Evolutionary conservation across 2,113 vertebrate species (phyloP).

Genomic region (Polypterus bichir): DNA sequence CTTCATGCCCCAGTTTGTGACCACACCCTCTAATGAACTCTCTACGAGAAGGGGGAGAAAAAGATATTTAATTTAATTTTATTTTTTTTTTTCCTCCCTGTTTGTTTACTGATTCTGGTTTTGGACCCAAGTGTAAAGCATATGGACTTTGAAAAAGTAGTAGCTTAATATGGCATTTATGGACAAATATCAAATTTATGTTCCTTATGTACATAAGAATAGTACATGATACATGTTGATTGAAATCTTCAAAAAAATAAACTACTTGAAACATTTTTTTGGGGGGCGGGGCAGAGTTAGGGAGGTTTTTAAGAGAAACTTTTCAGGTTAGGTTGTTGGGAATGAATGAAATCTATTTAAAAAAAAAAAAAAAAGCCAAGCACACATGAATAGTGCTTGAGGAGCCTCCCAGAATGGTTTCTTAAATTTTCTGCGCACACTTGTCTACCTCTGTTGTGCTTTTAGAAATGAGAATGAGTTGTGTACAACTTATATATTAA

Average conservation of each 20-base stretch:
- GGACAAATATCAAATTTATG: too few species aligned
- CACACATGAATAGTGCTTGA: not conserved
- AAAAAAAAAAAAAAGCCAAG: not conserved
- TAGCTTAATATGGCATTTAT: too few species aligned
- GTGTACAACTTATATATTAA: not conserved
- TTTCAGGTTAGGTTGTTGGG: too few species aligned
- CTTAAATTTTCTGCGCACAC: not conserved
- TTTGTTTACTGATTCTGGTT: not conserved
- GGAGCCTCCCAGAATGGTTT: not conserved
- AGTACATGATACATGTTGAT: too few species aligned
- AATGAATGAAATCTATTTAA: not conserved
- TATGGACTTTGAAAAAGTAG: too few species aligned
- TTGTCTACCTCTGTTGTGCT: constrained; percentile 1
- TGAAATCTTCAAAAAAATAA: too few species aligned
- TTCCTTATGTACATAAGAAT: too few species aligned
- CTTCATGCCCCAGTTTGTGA: not conserved
- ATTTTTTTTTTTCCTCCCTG: not conserved
- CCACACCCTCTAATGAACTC: not conserved
- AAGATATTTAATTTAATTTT: not conserved
- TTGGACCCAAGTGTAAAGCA: too few species aligned
- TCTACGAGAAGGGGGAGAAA: not conserved
- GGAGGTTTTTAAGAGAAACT: too few species aligned
- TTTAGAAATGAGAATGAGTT: not conserved
- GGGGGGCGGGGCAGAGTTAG: not conserved
- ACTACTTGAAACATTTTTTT: not conserved